Conservation (phyloP, 53 echinoderm and acorn worm genomes). For the Crossaster papposus region DNA sequence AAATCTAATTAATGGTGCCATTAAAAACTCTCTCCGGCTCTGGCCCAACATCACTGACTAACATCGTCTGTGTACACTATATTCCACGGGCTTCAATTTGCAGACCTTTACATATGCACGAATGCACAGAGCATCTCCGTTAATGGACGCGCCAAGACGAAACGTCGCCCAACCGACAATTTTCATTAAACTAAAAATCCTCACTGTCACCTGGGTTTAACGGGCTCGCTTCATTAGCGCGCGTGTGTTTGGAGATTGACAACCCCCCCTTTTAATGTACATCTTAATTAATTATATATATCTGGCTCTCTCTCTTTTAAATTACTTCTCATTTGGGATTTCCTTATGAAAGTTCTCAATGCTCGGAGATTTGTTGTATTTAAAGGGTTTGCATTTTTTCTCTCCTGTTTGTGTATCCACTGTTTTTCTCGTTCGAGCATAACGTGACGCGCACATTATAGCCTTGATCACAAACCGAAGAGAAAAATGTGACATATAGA, state of each 20-base stretch:
- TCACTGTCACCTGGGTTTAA: not conserved
- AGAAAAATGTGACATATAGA: too few relatives aligned
- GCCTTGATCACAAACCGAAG: too few relatives aligned
- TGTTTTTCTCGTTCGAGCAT: not conserved
- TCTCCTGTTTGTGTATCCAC: not conserved
- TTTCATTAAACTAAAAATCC: constrained; percentile 25
- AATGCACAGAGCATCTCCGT: not conserved
- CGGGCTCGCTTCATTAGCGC: constrained; percentile 7
- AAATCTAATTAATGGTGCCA: not conserved
- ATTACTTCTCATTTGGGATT: constrained; percentile 8
- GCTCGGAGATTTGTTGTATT: not conserved
- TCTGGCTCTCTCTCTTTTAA: not conserved
- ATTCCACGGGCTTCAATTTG: not conserved
- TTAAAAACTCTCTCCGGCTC: not conserved
- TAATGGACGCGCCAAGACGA: constrained; percentile 37
- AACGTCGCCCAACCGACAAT: constrained; percentile 5
- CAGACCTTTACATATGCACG: constrained; percentile 28
- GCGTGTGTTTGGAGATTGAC: not conserved
- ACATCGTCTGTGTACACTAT: not conserved
- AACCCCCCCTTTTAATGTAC: not conserved
- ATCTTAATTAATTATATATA: not conserved
- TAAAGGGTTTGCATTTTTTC: not conserved
- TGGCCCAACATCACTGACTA: not conserved
- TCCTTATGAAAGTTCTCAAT: not conserved
- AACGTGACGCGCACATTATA: not conserved